A percentile compares a stretch with the other conserved stretches of the same genome.
These are phyloP conservation scores for Gymnoscelis rufifasciata DNA, from an alignment of 2,888 invertebrate species.

Conservation along the genomic window DNA sequence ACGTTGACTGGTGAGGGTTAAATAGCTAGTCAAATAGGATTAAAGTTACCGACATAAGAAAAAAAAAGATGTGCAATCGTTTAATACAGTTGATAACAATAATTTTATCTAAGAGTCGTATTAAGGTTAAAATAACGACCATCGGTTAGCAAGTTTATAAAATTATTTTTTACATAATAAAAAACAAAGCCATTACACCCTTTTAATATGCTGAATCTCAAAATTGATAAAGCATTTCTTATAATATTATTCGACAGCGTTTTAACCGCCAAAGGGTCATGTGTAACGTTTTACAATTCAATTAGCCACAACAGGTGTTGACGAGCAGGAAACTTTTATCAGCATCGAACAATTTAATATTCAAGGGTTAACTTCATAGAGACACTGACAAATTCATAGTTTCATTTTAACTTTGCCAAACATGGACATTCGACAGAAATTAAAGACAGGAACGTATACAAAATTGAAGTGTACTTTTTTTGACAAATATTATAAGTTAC, in stretches of 20 bases:
- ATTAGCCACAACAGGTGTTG: constrained; percentile 72
- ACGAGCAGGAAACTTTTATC: constrained; percentile 57
- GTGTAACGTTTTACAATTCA: constrained; percentile 76
- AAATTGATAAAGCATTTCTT: constrained; percentile 31
- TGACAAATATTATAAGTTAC: no score
- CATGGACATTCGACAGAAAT: no score
- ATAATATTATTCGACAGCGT: constrained; percentile 63
- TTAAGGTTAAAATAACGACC: no score
- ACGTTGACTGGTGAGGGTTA: no score
- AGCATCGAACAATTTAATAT: constrained; percentile 55
- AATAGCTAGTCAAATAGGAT: no score
- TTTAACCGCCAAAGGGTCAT: constrained; percentile 70
- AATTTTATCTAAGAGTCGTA: no score
- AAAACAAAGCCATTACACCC: constrained; percentile 36
- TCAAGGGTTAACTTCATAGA: constrained; percentile 51
- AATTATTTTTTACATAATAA: constrained; percentile 4
- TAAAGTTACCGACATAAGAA: no score
- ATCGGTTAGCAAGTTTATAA: no score
- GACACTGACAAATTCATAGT: constrained; percentile 51
- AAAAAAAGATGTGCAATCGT: no score
- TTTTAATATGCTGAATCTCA: constrained; percentile 51
- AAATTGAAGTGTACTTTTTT: no score
- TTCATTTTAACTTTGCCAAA: constrained; percentile 34
- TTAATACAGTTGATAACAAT: no score
- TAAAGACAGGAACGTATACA: no score